Base-by-base conservation (phyloP, 2,797 vertebrate species). In the Megaceryle alcyon region DNA sequence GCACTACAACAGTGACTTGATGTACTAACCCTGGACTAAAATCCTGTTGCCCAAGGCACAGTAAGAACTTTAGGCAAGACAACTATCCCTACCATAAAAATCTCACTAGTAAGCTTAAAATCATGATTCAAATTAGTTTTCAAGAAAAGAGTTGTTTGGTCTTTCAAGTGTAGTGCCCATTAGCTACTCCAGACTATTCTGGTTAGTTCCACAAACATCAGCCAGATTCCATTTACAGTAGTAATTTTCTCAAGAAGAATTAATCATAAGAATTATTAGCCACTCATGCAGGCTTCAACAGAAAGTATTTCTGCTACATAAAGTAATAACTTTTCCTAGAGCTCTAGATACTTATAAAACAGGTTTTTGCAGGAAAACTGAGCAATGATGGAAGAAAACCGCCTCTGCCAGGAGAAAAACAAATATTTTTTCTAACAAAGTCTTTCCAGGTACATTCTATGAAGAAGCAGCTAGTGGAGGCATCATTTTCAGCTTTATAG, bases 221-320 rank as follows among this genome's bases (percentile, higher is more conserved):
- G 48, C 18, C 48, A 77, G 44, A 70, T 82, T 86, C 43, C 31
- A 64, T 41, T 59, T 73, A 82, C 68, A 75, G 65, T 26, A 96
- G 44, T 44, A 64, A 82, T 64, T 80, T 82, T 87, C 33, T 93
- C 49, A 61, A 65, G 86, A 83, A 91, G 60, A 86, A 89, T 57
- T 83, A 77, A 96, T 94, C 71, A 51, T 56, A 75, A 81, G 48
- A 85, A 33, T 79, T 75, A 46, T 71, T 89, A 90, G 61, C 77
- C 61, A 92, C 59, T 78, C 0, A 0, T 37, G 39, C n/a, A 92
- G 57, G 31, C 8, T 90, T 90, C 61, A 92, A 71, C 31, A 84
- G 18, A 61, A 85, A 80, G 43, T 68, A 87, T 15, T 41, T 10
- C 12, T 96, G 43, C 28, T 77, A 28, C 46, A 75, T 8, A 68